Base-by-base conservation (phyloP, 2,113 vertebrate species). In the Bos indicus region DNA sequence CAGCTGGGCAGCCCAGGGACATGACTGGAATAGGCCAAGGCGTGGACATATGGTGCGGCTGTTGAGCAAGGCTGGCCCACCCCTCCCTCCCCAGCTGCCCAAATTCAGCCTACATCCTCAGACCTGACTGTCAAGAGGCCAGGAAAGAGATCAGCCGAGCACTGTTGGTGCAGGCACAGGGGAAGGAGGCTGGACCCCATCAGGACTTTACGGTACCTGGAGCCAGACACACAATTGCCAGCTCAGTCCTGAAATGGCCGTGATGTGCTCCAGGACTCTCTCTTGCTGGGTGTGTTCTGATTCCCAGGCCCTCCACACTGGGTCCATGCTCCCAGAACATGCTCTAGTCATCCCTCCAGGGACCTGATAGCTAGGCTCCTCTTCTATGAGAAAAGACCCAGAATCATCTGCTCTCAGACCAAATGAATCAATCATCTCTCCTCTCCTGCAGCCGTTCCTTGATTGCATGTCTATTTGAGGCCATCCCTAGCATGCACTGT, bases 1-100 rank as follows among this genome's bases (percentile, higher is more conserved):
- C 99, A 99, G 99, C 99, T 99, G 99, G 99, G 98, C 95, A 11
- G 96, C 98, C 95, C 62, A 95, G 98, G 92, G 98, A 98, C 99
- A 98, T 98, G 98, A 98, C 98, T 98, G 90, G 98, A 99, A 99
- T 99, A 97, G 98, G 96, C 97, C 92, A 78, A 98, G 96, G 97
- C 51, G 56, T 96, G 98, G 98, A 98, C 99, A 99, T 98, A 98
- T 98, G 99, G 98, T 88, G 93, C 95, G 94, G 98, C 98, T 54
- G 94, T 94, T 98, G 98, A 90, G 98, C 85, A 94, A 98, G 98
- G 98, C 95, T 46, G 17, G 83, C 87, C 95, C 6, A 4, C 25
- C 81, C 90, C 85, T 57, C 94, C 82, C 94, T 90, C 71, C 82
- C 40, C 33, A 0, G 7, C 84, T 54, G 57, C 89, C 77, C 94